Evolutionary conservation across 2,797 vertebrate genomes (phyloP).

Genomic region (Pseudomugil tenellus): DNA sequence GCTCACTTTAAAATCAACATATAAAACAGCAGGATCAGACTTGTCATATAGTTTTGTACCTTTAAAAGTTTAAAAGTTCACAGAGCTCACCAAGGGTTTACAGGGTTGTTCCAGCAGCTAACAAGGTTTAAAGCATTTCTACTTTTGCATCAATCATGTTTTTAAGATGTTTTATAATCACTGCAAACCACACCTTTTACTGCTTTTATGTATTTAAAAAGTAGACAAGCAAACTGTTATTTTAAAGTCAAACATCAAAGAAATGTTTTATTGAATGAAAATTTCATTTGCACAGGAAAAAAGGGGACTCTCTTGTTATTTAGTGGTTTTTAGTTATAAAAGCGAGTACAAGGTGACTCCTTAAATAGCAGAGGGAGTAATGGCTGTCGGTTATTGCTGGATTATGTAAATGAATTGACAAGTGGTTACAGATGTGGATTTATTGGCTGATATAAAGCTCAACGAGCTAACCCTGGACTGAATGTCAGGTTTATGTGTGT

Average conservation of each 20-base stretch:
- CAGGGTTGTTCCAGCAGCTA: constrained; percentile 32
- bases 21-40: constrained; percentile 14
- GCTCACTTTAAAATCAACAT: constrained; percentile 38
- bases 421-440: constrained; percentile 46
- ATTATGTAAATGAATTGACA: constrained; percentile 37
- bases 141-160: constrained; percentile 32
- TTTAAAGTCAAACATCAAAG: constrained; percentile 8
- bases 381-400: constrained; percentile 26
- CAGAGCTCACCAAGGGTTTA: constrained; percentile 31
- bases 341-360: constrained; percentile 34
- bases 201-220: constrained; percentile 39
- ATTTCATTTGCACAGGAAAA: constrained; percentile 7
- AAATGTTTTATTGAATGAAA: constrained; percentile 21
- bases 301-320: constrained; percentile 1
- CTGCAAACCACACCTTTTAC: constrained; percentile 38
- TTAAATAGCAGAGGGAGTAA: constrained; percentile 32
- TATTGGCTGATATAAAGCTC: constrained; percentile 40
- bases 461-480: constrained; percentile 13
- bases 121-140: constrained; percentile 38
- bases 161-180: constrained; percentile 47
- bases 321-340: constrained; percentile 13
- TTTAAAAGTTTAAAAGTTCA: constrained; percentile 39
- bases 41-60: constrained; percentile 18
- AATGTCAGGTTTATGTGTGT: not conserved
- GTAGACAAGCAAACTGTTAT: constrained; percentile 24